Evolutionary conservation across 1,140 invertebrate species (phyloP).

Genomic region (Lordiphosa collinella): DNA sequence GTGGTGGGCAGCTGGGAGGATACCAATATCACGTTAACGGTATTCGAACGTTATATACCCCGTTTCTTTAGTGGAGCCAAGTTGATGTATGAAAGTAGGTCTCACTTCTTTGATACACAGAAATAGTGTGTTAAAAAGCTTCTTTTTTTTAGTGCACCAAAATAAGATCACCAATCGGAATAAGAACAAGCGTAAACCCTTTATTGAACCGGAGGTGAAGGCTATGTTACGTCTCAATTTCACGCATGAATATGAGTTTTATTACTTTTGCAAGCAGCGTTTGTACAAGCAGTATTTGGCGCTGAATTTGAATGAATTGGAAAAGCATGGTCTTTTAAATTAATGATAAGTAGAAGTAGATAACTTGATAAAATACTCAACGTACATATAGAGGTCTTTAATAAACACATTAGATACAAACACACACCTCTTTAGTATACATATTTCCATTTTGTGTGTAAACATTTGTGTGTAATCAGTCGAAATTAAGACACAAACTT

Average conservation of each 20-base stretch:
- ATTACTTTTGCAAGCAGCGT: conserved; percentile 92
- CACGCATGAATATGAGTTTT: conserved; percentile 94
- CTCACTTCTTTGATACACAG: background rate
- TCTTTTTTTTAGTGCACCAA: conserved; percentile 52
- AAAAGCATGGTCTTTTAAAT: conserved; percentile 46
- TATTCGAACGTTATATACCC: conserved; percentile 91
- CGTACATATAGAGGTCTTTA: conserved; percentile 25
- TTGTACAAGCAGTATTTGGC: conserved; percentile 90
- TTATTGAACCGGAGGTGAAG: conserved; percentile 90
- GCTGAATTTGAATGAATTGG: conserved; percentile 80
- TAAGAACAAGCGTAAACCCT: conserved; percentile 75
- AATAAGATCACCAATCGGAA: conserved; percentile 72
- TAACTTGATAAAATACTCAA: conserved; percentile 3
- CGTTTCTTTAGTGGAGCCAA: conserved; percentile 89
- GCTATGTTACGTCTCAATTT: conserved; percentile 91
- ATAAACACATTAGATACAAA: conserved; percentile 16
- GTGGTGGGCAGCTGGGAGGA: conserved; percentile 93
- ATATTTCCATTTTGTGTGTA: conserved; percentile 31
- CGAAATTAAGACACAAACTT: too few relatives aligned
- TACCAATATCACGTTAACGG: conserved; percentile 89
- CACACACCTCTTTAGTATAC: conserved; percentile 5
- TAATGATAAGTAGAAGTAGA: conserved; percentile 22
- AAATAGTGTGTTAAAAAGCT: background rate
- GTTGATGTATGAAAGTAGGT: conserved; percentile 72
- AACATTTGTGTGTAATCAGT: too few relatives aligned